Evolutionary conservation across 2,888 invertebrate genomes (phyloP), one percentile per base, ranked within the genome.

Genomic region (Hirtodrosophila histrioides): DNA sequence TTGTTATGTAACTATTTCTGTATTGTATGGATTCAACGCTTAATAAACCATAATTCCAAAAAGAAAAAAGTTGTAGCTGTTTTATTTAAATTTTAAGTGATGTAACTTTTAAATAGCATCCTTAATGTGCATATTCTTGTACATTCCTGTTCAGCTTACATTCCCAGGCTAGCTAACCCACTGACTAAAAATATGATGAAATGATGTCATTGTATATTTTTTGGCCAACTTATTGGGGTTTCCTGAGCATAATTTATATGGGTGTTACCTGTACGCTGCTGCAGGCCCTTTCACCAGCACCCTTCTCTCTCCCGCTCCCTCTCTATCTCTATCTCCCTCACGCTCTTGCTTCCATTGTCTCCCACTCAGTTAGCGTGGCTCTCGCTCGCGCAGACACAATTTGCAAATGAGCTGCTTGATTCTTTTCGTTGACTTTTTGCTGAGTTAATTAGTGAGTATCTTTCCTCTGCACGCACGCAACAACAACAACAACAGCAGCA

Each of bases 371-470:
- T 17, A 17, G 17, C 17, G 17, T 17, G 17, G 17, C 17, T 55
- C 64, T 62, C 49, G 37, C 62, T 65, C 65, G 44, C 43, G 40
- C 67, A 64, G 69, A 24, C 70, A 82, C 79, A 88, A 67, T 86
- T 83, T 86, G 83, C 88, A 88, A 83, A 83, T 83, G 64, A 83
- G 86, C 61, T 70, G 78, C 17, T 69, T 70, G 76, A 69, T 83
- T 85, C 80, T 88, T 86, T 83, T 69, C 66, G 84, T 48, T 76
- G 81, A 65, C 72, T 72, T 75, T 79, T 65, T 55, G 77, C 62
- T 86, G 79, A 75, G 88, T 82, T 84, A 84, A 88, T 84, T 88
- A 88, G 87, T 86, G 69, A 69, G 86, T 86, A 83, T 83, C 80
- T 83, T 83, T 88, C 82, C 84, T 75, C 62, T 35, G 76, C 86